Base-by-base conservation (phyloP, 1,140 invertebrate genomes). In the Lysiphlebus fabarum region DNA sequence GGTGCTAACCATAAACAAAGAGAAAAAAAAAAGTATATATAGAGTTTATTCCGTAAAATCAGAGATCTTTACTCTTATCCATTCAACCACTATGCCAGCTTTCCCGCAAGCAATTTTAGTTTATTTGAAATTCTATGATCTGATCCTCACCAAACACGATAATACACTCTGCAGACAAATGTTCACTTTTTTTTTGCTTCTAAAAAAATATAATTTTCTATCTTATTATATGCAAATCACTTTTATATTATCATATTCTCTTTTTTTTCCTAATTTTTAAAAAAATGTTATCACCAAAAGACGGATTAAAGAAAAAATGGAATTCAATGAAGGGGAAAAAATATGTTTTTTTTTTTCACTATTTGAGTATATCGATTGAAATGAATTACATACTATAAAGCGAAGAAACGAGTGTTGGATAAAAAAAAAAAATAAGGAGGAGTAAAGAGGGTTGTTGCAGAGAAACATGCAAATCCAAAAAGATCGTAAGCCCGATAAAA, bases 111-210 rank as follows among this genome's bases (percentile, higher is more conserved):
- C 49, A 51, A 51, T 51, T 33, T 36, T 37, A 64, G 63, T 68
- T 62, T 68, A 67, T 69, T 70, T 66, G 62, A 55, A 72, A 73
- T 65, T 73, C 64, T 63, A 43, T 61, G 64, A 65, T 66, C 68
- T 70, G 73, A 72, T 73, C 65, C 65, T 63, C 60, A 64, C 66
- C 65, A 45, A 61, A 75, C 73, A 75, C 60, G 73, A 74, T 65
- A 72, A 75, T 72, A 75, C 72, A 75, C 73, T 75, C 69, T 72
- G 49, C 17, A 26, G 17, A 26, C 17, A 26, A 26, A 26, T 26
- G 17, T 26, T 26, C 17, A 26, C 17, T 26, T 26, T 4, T 26
- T 4, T 26, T 26, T 26, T 26, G 17, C 17, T 26, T 26, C 17
- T 26, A 26, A 26, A 26, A 26, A 26, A 26, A 26, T 26, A 26